phyloP scores from a whole-genome alignment of 1,140 invertebrate genomes.

The Wasmannia auropunctata region DNA sequence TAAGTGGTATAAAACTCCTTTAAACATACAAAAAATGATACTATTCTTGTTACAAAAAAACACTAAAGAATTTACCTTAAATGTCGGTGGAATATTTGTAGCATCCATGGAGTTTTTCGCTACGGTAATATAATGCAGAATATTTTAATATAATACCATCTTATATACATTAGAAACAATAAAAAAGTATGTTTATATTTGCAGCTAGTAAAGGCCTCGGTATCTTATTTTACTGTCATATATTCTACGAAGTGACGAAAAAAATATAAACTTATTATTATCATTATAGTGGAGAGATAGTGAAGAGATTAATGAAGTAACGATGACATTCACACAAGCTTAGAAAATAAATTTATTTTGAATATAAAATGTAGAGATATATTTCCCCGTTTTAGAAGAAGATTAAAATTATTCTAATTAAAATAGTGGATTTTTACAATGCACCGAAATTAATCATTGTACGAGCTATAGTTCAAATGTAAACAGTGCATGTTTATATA shows the following conservation, averaged over 20 bases:
- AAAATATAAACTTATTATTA: not conserved
- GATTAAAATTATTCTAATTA: no score
- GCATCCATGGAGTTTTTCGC: not conserved
- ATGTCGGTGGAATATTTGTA: not conserved
- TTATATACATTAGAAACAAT: not conserved
- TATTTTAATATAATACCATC: not conserved
- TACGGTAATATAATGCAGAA: not conserved
- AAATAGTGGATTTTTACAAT: no score
- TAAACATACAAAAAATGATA: not conserved
- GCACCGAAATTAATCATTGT: no score
- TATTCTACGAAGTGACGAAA: not conserved
- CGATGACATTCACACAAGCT: no score
- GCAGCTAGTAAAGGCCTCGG: not conserved
- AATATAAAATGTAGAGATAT: not conserved
- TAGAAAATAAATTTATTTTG: no score
- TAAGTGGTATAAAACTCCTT: not conserved
- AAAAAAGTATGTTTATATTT: not conserved
- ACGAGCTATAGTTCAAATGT: no score
- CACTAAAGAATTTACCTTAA: not conserved
- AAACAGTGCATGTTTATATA: no score
- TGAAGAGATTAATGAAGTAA: no score
- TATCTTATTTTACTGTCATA: slow-evolving; percentile 40
- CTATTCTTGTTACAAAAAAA: not conserved
- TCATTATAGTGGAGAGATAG: not conserved
- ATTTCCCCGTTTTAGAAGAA: not conserved